Evolutionary conservation across 2,888 invertebrate genomes (phyloP).

Genomic region (Unio pictorum): DNA sequence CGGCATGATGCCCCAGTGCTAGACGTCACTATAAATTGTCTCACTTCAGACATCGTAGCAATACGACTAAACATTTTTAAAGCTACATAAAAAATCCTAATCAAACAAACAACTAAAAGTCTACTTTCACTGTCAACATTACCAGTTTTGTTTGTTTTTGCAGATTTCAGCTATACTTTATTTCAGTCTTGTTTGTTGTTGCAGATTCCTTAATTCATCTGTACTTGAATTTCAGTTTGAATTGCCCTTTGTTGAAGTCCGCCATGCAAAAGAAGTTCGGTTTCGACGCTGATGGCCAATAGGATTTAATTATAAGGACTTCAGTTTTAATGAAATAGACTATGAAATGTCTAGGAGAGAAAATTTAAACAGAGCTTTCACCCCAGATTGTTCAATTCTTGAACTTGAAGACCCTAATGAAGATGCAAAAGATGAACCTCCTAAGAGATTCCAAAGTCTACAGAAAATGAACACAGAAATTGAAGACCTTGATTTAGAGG

Average conservation of each 20-base stretch:
- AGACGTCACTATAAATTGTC: too few species aligned
- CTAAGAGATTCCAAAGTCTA: too few species aligned
- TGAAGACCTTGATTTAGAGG: conserved; percentile 12
- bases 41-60: too few species aligned
- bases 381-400: conserved; percentile 36
- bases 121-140: not conserved
- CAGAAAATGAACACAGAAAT: too few species aligned
- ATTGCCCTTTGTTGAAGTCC: conserved; percentile 64
- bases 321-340: conserved; percentile 61
- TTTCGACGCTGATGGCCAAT: conserved; percentile 57
- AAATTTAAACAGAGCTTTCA: conserved; percentile 17
- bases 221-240: conserved; percentile 58
- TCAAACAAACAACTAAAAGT: too few species aligned
- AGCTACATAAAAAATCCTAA: too few species aligned
- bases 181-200: not conserved
- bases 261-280: conserved; percentile 58
- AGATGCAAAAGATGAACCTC: conserved; percentile 19
- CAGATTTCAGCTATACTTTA: not conserved
- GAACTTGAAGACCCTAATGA: conserved; percentile 43
- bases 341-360: conserved; percentile 53
- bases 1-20: too few species aligned
- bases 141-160: not conserved
- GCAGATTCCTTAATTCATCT: too few species aligned
- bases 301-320: conserved; percentile 64
- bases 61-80: too few species aligned